Percentiles rank a stretch among this genome's conserved stretches.
Conservation (phyloP, 2,797 vertebrate species). For the Sphaeramia orbicularis region DNA sequence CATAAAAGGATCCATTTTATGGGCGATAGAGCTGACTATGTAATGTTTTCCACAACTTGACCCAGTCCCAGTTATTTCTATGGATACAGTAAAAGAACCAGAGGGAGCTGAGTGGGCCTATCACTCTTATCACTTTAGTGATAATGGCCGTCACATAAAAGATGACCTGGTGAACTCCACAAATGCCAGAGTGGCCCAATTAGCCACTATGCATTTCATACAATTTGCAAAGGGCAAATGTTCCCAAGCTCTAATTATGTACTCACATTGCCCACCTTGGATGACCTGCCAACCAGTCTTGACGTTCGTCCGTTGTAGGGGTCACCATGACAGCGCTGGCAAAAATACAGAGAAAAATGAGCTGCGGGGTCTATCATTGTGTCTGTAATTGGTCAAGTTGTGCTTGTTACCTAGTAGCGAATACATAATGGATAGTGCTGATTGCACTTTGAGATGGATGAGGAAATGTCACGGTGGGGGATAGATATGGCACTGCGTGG, state of each 20-base stretch:
- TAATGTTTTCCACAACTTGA: slow-evolving; percentile 75
- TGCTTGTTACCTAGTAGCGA: slow-evolving; percentile 75
- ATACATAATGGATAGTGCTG: slow-evolving; percentile 79
- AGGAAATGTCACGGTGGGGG: slow-evolving; percentile 79
- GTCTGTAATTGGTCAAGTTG: slow-evolving; percentile 82
- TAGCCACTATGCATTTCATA: slow-evolving; percentile 86
- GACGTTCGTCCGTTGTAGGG: slow-evolving; percentile 73
- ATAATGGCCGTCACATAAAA: slow-evolving; percentile 84
- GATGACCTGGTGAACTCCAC: slow-evolving; percentile 80
- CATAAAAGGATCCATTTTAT: slow-evolving; percentile 53
- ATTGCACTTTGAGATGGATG: slow-evolving; percentile 69
- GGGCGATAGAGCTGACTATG: slow-evolving; percentile 53
- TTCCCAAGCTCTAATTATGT: slow-evolving; percentile 85
- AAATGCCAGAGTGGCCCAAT: slow-evolving; percentile 86
- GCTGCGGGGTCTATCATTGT: slow-evolving; percentile 73
- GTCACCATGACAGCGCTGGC: slow-evolving; percentile 75
- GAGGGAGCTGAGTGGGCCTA: slow-evolving; percentile 75
- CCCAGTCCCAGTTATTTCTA: slow-evolving; percentile 70
- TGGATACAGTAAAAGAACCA: slow-evolving; percentile 71
- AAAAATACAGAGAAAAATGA: slow-evolving; percentile 76
- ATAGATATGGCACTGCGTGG: slow-evolving; percentile 59
- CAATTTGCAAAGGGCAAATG: slow-evolving; percentile 86
- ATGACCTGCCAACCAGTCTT: slow-evolving; percentile 79
- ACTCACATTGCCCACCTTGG: slow-evolving; percentile 81
- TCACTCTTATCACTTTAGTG: slow-evolving; percentile 84